phyloP scores from a whole-genome alignment of 2,113 vertebrate genomes.

The Candoia aspera region DNA sequence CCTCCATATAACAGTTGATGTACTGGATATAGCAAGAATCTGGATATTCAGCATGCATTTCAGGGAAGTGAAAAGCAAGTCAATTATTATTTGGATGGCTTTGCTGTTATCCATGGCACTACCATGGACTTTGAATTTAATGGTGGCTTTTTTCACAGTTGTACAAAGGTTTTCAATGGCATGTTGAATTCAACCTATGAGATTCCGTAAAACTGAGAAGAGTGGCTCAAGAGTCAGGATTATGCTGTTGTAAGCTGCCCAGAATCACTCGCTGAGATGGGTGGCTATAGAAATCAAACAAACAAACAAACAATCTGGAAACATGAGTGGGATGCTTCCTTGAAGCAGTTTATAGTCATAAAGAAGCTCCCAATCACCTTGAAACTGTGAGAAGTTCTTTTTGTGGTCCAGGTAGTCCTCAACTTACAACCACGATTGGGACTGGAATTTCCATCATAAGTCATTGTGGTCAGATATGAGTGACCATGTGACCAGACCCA shows the following conservation, averaged over 20 bases:
- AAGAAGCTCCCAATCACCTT: not conserved
- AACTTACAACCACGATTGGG: too few relatives aligned
- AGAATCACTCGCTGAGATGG: too few relatives aligned
- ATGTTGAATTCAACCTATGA: not conserved
- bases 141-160: not conserved
- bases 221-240: too few relatives aligned
- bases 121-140: not conserved
- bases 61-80: not conserved
- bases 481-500: too few relatives aligned
- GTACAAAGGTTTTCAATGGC: not conserved
- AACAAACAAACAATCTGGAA: not conserved
- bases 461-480: too few relatives aligned
- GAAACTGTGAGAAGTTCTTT: not conserved
- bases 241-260: too few relatives aligned
- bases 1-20: not conserved
- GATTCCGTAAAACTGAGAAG: not conserved
- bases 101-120: not conserved
- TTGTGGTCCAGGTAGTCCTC: too few relatives aligned
- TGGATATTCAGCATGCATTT: not conserved
- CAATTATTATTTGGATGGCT: not conserved
- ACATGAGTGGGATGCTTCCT: not conserved
- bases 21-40: not conserved
- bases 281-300: too few relatives aligned
- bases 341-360: not conserved
- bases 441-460: too few relatives aligned